phyloP scores from a whole-genome alignment of 2,888 invertebrate genomes.

The Drosophila merina region DNA sequence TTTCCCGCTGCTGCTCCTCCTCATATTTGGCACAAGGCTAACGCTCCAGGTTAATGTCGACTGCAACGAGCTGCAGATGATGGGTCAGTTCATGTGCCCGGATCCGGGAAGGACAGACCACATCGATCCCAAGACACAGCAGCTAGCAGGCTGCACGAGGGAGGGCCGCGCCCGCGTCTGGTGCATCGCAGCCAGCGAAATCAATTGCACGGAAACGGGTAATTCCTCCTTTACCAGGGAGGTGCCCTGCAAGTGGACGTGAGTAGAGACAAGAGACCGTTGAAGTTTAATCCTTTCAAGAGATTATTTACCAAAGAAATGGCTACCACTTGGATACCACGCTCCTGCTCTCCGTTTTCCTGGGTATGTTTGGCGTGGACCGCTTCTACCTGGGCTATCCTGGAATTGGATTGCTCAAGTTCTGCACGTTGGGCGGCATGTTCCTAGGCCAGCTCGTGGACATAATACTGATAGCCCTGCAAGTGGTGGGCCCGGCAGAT shows the following conservation, averaged over 20 bases:
- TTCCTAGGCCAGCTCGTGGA: conserved; percentile 97
- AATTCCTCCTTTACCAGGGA: conserved; percentile 92
- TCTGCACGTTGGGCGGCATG: conserved; percentile 98
- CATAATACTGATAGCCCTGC: conserved; percentile 90
- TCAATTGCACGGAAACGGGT: conserved; percentile 91
- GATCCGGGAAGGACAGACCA: conserved; percentile 88
- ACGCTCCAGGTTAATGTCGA: conserved; percentile 83
- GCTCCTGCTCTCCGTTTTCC: conserved; percentile 95
- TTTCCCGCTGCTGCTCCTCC: conserved; percentile 48
- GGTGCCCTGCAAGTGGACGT: conserved; percentile 97
- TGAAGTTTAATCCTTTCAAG: neutral
- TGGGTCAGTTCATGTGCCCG: conserved; percentile 93
- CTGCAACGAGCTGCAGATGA: conserved; percentile 88
- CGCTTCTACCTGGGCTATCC: conserved; percentile 99
- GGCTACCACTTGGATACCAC: conserved; percentile 97
- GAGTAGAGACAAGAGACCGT: conserved; percentile 84
- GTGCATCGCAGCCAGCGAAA: conserved; percentile 92
- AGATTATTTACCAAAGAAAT: conserved; percentile 88
- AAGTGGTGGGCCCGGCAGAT: conserved; percentile 96
- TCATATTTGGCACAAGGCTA: conserved; percentile 35
- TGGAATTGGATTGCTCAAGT: conserved; percentile 96
- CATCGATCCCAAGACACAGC: conserved; percentile 95
- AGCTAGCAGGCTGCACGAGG: conserved; percentile 89
- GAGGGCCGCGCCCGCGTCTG: conserved; percentile 84
- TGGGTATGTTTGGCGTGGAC: conserved; percentile 99